Percentiles rank a stretch among this genome's conserved stretches.
These are phyloP conservation scores for Microplitis manilae DNA, from an alignment of 2,888 invertebrate genomes.

Conservation along the genomic window DNA sequence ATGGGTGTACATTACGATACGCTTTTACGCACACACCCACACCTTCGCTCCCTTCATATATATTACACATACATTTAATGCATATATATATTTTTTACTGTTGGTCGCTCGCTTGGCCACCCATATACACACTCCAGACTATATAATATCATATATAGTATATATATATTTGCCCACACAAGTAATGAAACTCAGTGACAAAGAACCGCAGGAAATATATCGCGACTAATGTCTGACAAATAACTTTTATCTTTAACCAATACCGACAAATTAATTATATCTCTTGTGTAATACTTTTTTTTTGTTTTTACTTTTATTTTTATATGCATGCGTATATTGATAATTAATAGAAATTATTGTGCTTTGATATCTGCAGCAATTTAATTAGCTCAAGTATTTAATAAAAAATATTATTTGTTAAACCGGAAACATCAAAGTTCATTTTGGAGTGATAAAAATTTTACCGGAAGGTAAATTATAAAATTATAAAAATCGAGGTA, in stretches of 20 bases:
- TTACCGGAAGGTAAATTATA: too few relatives aligned
- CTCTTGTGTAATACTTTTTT: conserved; percentile 13
- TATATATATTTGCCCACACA: neutral
- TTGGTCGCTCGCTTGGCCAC: conserved; percentile 6
- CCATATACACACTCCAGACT: neutral
- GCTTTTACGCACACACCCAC: conserved; percentile 44
- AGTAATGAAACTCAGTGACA: neutral
- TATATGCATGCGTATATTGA: too few relatives aligned
- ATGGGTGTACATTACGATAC: conserved; percentile 60
- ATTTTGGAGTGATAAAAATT: too few relatives aligned
- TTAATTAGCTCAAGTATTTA: too few relatives aligned
- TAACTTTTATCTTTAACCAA: conserved; percentile 37
- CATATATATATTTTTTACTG: neutral
- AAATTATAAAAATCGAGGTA: too few relatives aligned
- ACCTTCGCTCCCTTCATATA: conserved; percentile 1
- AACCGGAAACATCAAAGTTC: too few relatives aligned
- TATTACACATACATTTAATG: neutral
- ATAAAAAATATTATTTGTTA: too few relatives aligned
- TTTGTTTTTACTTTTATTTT: neutral
- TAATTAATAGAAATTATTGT: too few relatives aligned
- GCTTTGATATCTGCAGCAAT: too few relatives aligned
- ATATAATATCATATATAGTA: neutral
- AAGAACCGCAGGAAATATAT: conserved; percentile 34
- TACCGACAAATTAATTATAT: conserved; percentile 30
- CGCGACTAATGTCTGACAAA: conserved; percentile 40